phyloP scores from a whole-genome alignment of 2,113 vertebrate species.

The Lasiurus borealis region DNA sequence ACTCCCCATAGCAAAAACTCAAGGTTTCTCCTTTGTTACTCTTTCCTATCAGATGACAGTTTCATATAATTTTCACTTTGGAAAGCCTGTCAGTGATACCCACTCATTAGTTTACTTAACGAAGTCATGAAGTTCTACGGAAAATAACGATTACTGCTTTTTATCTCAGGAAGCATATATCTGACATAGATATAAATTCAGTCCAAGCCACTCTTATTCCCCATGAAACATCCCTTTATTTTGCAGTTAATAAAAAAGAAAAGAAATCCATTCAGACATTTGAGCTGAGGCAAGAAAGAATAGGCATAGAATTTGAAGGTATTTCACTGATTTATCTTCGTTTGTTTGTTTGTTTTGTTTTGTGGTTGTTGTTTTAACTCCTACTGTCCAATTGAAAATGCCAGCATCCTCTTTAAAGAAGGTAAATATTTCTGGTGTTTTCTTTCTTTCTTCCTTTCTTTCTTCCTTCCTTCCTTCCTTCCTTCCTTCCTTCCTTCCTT shows the following conservation, averaged over 20 bases:
- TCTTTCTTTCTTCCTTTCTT: background rate
- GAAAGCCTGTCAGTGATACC: conserved; percentile 34
- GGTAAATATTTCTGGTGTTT: background rate
- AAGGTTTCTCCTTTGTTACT: background rate
- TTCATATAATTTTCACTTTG: conserved; percentile 53
- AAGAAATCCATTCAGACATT: conserved; percentile 11
- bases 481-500: too few relatives aligned
- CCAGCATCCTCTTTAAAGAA: background rate
- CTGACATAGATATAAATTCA: conserved; percentile 41
- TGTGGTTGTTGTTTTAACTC: background rate
- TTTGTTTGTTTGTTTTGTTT: too few relatives aligned
- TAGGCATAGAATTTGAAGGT: conserved; percentile 4
- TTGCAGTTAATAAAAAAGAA: conserved; percentile 41
- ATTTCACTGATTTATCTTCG: conserved; percentile 15
- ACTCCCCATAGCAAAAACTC: background rate
- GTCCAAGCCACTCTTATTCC: conserved; percentile 12
- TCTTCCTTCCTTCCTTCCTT: too few relatives aligned
- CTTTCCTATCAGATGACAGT: conserved; percentile 9
- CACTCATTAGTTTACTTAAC: conserved; percentile 56
- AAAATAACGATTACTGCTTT: conserved; percentile 53
- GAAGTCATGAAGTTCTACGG: conserved; percentile 39
- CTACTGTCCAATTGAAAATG: conserved; percentile 47
- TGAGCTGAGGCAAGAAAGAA: conserved; percentile 24
- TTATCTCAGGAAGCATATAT: conserved; percentile 55
- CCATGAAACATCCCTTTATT: conserved; percentile 23